Percentiles rank a stretch among this genome's conserved stretches.
phyloP scores from a whole-genome alignment of 2,113 vertebrate species.

The Globicephala melas region DNA sequence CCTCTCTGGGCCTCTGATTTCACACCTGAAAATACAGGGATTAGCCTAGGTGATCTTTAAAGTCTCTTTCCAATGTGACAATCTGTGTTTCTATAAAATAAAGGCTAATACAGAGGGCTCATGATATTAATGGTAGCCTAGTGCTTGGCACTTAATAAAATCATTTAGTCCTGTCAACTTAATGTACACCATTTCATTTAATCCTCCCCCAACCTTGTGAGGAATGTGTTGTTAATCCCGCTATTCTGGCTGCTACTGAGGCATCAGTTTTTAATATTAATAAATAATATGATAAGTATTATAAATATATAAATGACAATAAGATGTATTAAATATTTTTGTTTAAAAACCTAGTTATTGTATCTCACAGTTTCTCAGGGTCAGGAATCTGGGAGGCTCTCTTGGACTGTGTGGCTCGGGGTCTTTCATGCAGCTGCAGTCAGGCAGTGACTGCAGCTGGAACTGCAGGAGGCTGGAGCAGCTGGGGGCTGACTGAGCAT shows the following conservation, averaged over 20 bases:
- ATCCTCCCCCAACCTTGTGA: background rate
- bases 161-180: background rate
- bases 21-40: conserved; percentile 10
- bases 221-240: background rate
- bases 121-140: background rate
- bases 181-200: conserved; percentile 23
- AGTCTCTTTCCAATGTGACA: conserved; percentile 25
- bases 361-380: background rate
- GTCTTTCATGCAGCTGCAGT: background rate
- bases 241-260: background rate
- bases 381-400: background rate
- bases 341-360: background rate
- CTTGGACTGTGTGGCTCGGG: background rate
- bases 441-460: background rate
- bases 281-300: background rate
- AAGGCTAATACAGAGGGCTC: conserved; percentile 5
- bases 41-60: conserved; percentile 46
- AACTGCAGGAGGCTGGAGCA: background rate
- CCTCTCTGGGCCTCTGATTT: background rate
- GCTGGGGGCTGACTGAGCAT: background rate
- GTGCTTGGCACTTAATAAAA: conserved; percentile 33
- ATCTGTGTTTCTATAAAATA: conserved; percentile 49
- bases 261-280: background rate
- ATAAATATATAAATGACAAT: background rate
- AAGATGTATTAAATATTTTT: background rate